These are phyloP conservation scores for Cottus gobio DNA, from an alignment of 2,113 vertebrate genomes.

Conservation along the genomic window DNA sequence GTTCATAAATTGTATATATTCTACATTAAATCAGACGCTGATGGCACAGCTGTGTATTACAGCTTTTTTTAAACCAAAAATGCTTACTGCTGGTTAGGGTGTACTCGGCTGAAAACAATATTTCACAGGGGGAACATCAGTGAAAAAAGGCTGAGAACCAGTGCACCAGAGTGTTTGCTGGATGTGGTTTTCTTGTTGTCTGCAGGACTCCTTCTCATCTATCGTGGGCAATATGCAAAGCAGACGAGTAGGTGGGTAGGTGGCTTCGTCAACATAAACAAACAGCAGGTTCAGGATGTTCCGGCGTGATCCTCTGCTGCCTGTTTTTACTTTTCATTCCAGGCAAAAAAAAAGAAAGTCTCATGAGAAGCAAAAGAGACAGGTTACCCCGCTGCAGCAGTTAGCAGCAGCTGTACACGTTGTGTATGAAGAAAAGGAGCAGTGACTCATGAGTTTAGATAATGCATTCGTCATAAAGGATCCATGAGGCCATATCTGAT, in stretches of 20 bases:
- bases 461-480: conserved; percentile 24
- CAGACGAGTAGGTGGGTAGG: conserved; percentile 15
- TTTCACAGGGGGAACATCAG: too few relatives aligned
- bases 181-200: background rate
- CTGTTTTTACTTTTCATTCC: conserved; percentile 33
- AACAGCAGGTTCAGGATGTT: conserved; percentile 36
- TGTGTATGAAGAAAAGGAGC: conserved; percentile 19
- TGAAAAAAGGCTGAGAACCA: too few relatives aligned
- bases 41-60: too few relatives aligned
- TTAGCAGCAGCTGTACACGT: conserved; percentile 37
- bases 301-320: conserved; percentile 4
- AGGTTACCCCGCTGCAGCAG: background rate
- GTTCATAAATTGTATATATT: too few relatives aligned
- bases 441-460: conserved; percentile 41
- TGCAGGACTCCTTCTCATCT: conserved; percentile 4
- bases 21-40: too few relatives aligned
- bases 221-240: conserved; percentile 22
- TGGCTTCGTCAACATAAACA: conserved; percentile 28
- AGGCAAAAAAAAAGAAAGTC: conserved; percentile 13
- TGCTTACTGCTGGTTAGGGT: too few relatives aligned
- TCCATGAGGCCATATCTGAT: conserved; percentile 42
- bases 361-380: conserved; percentile 28
- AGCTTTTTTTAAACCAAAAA: too few relatives aligned
- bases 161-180: background rate
- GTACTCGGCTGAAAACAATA: too few relatives aligned